A percentile compares a stretch with the other conserved stretches of the same genome.
Conservation (phyloP, 2,888 invertebrate species). For the Drosophila merina region DNA sequence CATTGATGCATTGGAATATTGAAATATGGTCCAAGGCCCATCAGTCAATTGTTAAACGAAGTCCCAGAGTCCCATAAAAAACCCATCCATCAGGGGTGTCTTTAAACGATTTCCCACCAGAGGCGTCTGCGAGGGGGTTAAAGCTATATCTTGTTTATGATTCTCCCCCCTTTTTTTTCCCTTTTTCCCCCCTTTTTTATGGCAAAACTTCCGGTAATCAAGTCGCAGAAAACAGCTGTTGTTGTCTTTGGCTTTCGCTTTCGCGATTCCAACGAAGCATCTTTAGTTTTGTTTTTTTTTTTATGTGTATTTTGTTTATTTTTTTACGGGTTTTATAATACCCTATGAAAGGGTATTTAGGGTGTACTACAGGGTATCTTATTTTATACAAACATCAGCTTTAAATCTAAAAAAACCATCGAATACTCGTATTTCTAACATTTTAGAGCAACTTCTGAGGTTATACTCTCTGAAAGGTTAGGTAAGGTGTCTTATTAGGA, state of each 20-base stretch:
- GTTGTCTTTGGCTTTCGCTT: constrained; percentile 14
- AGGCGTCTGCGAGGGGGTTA: background rate
- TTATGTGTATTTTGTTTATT: background rate
- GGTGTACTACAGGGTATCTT: too few relatives aligned
- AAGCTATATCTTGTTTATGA: constrained; percentile 46
- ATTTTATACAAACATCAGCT: too few relatives aligned
- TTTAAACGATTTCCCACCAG: constrained; percentile 27
- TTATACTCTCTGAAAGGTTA: too few relatives aligned
- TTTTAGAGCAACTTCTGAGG: too few relatives aligned
- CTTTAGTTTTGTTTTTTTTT: background rate
- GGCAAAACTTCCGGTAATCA: constrained; percentile 63
- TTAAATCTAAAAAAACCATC: too few relatives aligned
- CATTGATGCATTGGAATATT: background rate
- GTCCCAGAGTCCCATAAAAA: constrained; percentile 45
- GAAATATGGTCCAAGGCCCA: background rate
- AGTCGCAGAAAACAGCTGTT: constrained; percentile 27
- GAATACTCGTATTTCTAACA: too few relatives aligned
- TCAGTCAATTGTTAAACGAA: constrained; percentile 29
- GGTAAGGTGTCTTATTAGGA: too few relatives aligned
- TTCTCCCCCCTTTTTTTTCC: background rate
- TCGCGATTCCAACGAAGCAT: constrained; percentile 24
- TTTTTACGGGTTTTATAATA: background rate
- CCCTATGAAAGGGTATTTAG: background rate
- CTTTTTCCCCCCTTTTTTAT: constrained; percentile 34
- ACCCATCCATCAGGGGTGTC: constrained; percentile 50